Conservation (phyloP, 1,140 invertebrate genomes). For the Elymnias hypermnestra region DNA sequence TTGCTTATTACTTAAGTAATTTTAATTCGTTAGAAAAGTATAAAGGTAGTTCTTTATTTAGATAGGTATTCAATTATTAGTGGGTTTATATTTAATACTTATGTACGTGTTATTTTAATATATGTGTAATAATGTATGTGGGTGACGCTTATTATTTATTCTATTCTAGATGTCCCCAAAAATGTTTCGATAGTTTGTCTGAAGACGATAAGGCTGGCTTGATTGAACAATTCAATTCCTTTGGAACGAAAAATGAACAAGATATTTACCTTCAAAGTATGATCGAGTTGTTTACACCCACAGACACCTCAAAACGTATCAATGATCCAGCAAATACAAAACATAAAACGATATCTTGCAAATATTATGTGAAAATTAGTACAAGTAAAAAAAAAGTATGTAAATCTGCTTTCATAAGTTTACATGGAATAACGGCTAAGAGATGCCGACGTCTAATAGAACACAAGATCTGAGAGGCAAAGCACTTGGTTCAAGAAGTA, state of each 20-base stretch:
- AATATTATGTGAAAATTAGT: too few species aligned
- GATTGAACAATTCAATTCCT: neutral
- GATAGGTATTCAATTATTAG: too few species aligned
- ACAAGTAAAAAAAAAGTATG: neutral
- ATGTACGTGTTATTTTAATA: too few species aligned
- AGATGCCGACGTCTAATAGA: constrained; percentile 1
- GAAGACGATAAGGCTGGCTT: constrained; percentile 1
- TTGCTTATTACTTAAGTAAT: too few species aligned
- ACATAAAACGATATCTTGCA: too few species aligned
- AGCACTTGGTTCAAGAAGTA: constrained; percentile 8
- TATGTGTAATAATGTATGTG: too few species aligned
- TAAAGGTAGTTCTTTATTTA: too few species aligned
- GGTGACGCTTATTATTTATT: too few species aligned
- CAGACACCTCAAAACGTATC: constrained; percentile 3
- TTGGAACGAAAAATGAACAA: neutral
- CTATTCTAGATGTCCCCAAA: constrained; percentile 2
- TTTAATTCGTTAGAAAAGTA: too few species aligned
- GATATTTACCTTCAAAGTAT: constrained; percentile 1
- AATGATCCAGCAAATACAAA: neutral
- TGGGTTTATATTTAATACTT: too few species aligned
- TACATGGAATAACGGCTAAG: constrained; percentile 6
- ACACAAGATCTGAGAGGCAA: neutral
- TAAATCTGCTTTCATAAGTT: neutral
- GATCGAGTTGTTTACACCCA: neutral
- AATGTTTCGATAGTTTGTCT: neutral